Evolutionary conservation across 2,888 invertebrate species (phyloP).

Genomic region (Nysson spinosus): DNA sequence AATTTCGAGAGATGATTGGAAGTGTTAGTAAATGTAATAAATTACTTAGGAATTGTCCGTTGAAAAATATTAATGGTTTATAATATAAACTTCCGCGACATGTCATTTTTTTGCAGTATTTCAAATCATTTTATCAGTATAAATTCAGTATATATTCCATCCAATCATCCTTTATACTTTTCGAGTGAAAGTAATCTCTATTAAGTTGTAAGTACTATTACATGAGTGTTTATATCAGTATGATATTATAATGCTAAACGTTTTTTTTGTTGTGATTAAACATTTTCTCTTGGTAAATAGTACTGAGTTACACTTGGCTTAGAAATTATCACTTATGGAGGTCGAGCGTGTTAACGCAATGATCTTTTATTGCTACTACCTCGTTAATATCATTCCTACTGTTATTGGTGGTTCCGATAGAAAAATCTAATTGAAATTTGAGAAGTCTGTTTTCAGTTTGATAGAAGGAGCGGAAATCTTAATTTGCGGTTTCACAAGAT

Average conservation of each 20-base stretch:
- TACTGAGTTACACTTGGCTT: slow-evolving; percentile 12
- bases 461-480: slow-evolving; percentile 84
- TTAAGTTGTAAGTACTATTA: slow-evolving; percentile 24
- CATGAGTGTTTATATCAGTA: slow-evolving; percentile 4
- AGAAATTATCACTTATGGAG: slow-evolving; percentile 17
- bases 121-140: too few relatives aligned
- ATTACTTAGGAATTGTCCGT: too few relatives aligned
- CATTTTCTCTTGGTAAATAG: slow-evolving; percentile 11
- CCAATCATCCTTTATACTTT: not conserved
- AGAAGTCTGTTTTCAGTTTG: slow-evolving; percentile 96
- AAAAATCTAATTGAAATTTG: slow-evolving; percentile 87
- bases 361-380: slow-evolving; percentile 14
- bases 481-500: slow-evolving; percentile 70
- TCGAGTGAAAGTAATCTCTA: slow-evolving; percentile 6
- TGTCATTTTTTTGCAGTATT: too few relatives aligned
- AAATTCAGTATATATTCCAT: not conserved
- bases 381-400: slow-evolving; percentile 23
- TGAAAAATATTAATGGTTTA: slow-evolving; percentile 22
- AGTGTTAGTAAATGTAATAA: too few relatives aligned
- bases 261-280: slow-evolving; percentile 24
- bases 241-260: slow-evolving; percentile 2
- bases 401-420: slow-evolving; percentile 2
- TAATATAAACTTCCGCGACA: too few relatives aligned
- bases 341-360: slow-evolving; percentile 20
- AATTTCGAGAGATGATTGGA: too few relatives aligned